Percentiles rank a stretch among this genome's conserved stretches.
Evolutionary conservation across 2,113 vertebrate genomes (phyloP).

Genomic region (Gymnogyps californianus): DNA sequence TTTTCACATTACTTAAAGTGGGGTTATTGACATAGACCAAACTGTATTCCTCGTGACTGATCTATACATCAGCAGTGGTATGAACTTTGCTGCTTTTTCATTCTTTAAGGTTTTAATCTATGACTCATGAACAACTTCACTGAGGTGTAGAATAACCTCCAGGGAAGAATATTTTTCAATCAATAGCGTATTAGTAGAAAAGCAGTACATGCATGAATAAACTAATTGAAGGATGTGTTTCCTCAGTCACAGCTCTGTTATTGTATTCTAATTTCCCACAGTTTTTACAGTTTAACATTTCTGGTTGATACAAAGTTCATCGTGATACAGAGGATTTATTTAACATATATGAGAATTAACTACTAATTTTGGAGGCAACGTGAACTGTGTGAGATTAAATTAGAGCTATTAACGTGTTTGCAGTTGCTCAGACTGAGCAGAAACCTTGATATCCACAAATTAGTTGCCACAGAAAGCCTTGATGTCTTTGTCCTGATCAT

Average conservation of each 20-base stretch:
- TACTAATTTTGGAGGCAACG: not conserved
- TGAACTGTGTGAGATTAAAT: not conserved
- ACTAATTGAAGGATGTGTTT: not conserved
- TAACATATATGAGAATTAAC: not conserved
- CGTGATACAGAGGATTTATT: not conserved
- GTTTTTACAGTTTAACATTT: not conserved
- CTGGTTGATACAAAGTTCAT: not conserved
- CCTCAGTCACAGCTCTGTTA: not conserved
- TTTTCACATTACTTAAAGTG: not conserved
- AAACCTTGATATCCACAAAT: not conserved
- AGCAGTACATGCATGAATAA: not conserved
- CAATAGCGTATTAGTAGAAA: not conserved
- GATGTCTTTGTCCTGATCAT: not conserved
- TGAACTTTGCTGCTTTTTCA: not conserved
- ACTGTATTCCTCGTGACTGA: not conserved
- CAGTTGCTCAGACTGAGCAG: not conserved
- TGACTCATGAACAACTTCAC: not conserved
- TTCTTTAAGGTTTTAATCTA: not conserved
- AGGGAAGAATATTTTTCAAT: slow-evolving; percentile 4
- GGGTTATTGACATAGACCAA: not conserved
- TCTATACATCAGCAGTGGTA: not conserved
- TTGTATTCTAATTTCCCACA: not conserved
- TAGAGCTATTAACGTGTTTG: not conserved
- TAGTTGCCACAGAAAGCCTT: not conserved
- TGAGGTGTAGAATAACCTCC: not conserved